Percentiles rank a stretch among this genome's conserved stretches.
These are phyloP conservation scores for Samia ricini DNA, from an alignment of 1,140 invertebrate genomes.

Conservation along the genomic window DNA sequence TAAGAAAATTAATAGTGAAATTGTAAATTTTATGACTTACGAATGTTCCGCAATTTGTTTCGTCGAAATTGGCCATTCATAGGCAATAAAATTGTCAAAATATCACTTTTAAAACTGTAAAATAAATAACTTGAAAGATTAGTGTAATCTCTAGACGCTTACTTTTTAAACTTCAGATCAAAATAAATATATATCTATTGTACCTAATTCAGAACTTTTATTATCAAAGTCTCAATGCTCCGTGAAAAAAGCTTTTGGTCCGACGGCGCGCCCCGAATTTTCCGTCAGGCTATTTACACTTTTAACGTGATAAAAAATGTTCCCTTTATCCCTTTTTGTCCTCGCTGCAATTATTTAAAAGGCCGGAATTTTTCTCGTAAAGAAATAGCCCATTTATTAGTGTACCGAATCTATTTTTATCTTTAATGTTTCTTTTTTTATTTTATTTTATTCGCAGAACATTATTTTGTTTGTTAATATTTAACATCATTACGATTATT, in stretches of 20 bases:
- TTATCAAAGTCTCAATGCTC: neutral
- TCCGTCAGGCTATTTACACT: constrained; percentile 3
- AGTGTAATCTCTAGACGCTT: too few relatives aligned
- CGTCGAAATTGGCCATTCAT: too few relatives aligned
- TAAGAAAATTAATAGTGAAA: too few relatives aligned
- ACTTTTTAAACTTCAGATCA: too few relatives aligned
- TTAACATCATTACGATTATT: too few relatives aligned
- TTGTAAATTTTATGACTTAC: too few relatives aligned
- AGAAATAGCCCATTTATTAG: neutral
- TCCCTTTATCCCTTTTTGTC: constrained; percentile 7
- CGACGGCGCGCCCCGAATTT: neutral
- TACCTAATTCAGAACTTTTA: neutral
- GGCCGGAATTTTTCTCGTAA: neutral
- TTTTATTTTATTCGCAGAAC: neutral
- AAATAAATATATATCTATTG: neutral
- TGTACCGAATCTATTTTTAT: constrained; percentile 4
- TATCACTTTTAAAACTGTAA: too few relatives aligned
- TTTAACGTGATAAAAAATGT: constrained; percentile 9
- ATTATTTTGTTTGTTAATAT: neutral
- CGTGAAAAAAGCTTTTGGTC: neutral
- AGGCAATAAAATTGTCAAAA: too few relatives aligned
- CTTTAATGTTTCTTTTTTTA: neutral
- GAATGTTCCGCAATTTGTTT: too few relatives aligned
- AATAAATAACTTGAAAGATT: too few relatives aligned
- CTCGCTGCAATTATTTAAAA: constrained; percentile 10